phyloP scores from a whole-genome alignment of 2,113 vertebrate genomes.

The Crocuta crocuta region DNA sequence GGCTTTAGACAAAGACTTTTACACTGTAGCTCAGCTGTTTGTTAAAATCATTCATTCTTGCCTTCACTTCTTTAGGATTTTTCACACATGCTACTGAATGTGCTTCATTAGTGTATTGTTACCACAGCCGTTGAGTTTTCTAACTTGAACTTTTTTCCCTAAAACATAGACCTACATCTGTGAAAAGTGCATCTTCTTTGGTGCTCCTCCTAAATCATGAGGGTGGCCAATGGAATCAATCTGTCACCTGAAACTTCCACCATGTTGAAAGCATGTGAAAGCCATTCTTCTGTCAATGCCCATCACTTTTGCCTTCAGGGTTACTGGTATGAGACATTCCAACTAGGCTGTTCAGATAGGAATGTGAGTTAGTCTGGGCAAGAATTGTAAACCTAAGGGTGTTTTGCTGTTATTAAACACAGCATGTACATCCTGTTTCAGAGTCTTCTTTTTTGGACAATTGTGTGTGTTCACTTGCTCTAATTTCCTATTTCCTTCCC shows the following conservation, averaged over 20 bases:
- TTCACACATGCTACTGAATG: background rate
- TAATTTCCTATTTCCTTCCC: conserved; percentile 62
- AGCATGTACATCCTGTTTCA: conserved; percentile 67
- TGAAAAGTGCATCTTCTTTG: background rate
- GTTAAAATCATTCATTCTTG: background rate
- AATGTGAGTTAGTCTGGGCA: conserved; percentile 89
- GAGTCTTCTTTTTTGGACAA: conserved; percentile 19
- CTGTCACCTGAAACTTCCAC: conserved; percentile 17
- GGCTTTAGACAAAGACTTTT: background rate
- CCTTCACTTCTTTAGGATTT: background rate
- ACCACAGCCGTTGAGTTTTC: background rate
- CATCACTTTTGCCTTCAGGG: conserved; percentile 23
- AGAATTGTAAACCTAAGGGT: conserved; percentile 80
- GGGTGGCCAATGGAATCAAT: background rate
- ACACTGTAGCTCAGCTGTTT: background rate
- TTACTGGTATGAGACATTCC: conserved; percentile 85
- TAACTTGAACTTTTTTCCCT: background rate
- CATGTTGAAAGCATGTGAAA: conserved; percentile 28
- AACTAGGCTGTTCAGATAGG: conserved; percentile 84
- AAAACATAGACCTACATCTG: background rate
- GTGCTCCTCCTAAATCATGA: background rate
- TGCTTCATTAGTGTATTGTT: background rate
- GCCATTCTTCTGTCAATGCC: background rate
- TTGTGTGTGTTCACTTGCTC: background rate
- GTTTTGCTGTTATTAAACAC: conserved; percentile 79